phyloP scores from a whole-genome alignment of 64 coral and sea anemone species.

The Porites lutea region DNA sequence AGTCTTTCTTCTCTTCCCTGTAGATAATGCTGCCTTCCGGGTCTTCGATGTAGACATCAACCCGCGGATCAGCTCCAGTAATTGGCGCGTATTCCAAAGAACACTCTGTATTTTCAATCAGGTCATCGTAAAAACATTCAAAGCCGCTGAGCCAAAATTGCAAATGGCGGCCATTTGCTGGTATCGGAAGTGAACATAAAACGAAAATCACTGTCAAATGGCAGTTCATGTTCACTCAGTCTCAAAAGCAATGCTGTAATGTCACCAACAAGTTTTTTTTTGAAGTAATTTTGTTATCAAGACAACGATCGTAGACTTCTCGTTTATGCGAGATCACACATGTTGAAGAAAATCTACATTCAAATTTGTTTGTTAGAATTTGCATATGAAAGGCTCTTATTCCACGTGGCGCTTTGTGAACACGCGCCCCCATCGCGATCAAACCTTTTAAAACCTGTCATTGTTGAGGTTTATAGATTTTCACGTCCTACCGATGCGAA shows the following conservation, averaged over 20 bases:
- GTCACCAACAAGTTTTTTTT: background rate
- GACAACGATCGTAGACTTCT: background rate
- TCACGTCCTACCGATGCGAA: too few species aligned
- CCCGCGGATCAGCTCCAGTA: slow-evolving; percentile 85
- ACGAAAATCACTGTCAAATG: slow-evolving; percentile 11
- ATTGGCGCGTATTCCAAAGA: slow-evolving; percentile 96
- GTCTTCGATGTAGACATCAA: slow-evolving; percentile 85
- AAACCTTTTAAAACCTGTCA: too few species aligned
- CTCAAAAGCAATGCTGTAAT: background rate
- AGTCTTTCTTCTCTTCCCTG: slow-evolving; percentile 92
- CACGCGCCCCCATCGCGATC: background rate
- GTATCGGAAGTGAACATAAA: slow-evolving; percentile 20
- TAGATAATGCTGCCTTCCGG: slow-evolving; percentile 83
- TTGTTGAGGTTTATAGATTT: too few species aligned
- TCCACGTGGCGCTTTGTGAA: slow-evolving; percentile 31
- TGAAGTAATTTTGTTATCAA: background rate
- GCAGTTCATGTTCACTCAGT: background rate
- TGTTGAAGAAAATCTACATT: background rate
- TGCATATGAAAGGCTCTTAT: slow-evolving; percentile 21
- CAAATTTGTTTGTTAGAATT: slow-evolving; percentile 17
- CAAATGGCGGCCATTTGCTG: slow-evolving; percentile 80
- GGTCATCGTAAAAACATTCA: slow-evolving; percentile 97
- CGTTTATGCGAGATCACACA: slow-evolving; percentile 5
- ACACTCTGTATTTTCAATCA: slow-evolving; percentile 84
- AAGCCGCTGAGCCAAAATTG: slow-evolving; percentile 97